Evolutionary conservation across 2,797 vertebrate species (phyloP).

Genomic region (Enteromius unitaeniatus): DNA sequence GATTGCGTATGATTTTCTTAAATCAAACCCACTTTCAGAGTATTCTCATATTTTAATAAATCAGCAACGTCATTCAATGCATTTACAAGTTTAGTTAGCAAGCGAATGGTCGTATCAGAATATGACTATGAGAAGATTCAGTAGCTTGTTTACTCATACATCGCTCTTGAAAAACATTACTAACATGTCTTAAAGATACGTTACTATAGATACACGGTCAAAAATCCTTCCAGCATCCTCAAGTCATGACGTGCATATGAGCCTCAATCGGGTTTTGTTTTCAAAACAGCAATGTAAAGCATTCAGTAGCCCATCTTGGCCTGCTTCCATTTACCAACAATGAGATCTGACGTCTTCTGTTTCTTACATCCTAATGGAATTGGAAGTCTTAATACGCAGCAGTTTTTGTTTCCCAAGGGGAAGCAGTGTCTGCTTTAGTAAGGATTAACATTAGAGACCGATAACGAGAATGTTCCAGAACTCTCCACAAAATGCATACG

Average conservation of each 20-base stretch:
- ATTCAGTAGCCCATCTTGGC: not conserved
- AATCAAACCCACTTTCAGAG: constrained; percentile 5
- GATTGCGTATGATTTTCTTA: constrained; percentile 56
- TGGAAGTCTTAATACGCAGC: constrained; percentile 2
- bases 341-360: not conserved
- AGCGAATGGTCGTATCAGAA: not conserved
- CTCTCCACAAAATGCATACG: not conserved
- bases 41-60: not conserved
- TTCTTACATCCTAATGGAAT: not conserved
- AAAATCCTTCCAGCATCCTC: constrained; percentile 26
- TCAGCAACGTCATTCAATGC: not conserved
- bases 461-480: constrained; percentile 24
- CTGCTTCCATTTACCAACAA: not conserved
- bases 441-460: not conserved
- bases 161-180: constrained; percentile 23
- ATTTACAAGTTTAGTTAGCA: not conserved
- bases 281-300: constrained; percentile 15
- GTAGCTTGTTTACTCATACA: constrained; percentile 21
- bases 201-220: constrained; percentile 44
- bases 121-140: not conserved
- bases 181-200: constrained; percentile 18
- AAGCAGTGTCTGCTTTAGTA: not conserved
- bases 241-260: constrained; percentile 36
- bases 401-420: not conserved
- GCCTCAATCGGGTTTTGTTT: constrained; percentile 25